Percentiles rank a stretch among this genome's conserved stretches.
phyloP scores from a whole-genome alignment of 1,140 invertebrate species.

The Brachionus manjavacas region DNA sequence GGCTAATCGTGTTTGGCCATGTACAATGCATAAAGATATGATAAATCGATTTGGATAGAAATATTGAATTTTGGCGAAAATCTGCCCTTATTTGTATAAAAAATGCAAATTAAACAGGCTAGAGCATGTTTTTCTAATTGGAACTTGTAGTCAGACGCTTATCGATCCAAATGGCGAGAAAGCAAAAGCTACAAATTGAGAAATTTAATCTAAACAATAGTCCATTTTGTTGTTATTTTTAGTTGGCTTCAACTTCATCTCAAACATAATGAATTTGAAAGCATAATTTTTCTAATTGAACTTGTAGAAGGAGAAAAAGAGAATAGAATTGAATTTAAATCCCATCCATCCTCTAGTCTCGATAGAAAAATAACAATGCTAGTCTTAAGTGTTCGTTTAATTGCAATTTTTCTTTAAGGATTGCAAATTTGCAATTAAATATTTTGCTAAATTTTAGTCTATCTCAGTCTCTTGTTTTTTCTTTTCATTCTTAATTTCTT shows the following conservation, averaged over 20 bases:
- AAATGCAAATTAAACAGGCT: conserved; percentile 18
- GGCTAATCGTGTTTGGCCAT: conserved; percentile 9
- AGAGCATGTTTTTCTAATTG: conserved; percentile 22
- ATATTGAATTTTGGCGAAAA: background rate
- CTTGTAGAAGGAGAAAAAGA: background rate
- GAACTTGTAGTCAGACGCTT: background rate
- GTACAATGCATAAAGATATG: conserved; percentile 17
- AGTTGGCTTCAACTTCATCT: background rate
- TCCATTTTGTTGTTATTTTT: conserved; percentile 5
- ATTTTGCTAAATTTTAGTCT: background rate
- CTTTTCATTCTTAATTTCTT: background rate
- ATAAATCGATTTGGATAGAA: conserved; percentile 28
- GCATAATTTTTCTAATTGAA: background rate
- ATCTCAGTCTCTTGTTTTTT: background rate
- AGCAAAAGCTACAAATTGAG: background rate
- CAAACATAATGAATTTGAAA: conserved; percentile 5
- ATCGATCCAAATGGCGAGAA: background rate
- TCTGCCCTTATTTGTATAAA: conserved; percentile 27
- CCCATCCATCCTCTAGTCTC: background rate
- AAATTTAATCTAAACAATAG: background rate
- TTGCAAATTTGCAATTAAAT: background rate
- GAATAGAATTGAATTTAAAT: background rate
- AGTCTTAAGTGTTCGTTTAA: background rate
- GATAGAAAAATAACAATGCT: background rate
- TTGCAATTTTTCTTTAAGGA: background rate